These are phyloP conservation scores for Coboldia fuscipes DNA, from an alignment of 1,140 invertebrate species.

Conservation along the genomic window DNA sequence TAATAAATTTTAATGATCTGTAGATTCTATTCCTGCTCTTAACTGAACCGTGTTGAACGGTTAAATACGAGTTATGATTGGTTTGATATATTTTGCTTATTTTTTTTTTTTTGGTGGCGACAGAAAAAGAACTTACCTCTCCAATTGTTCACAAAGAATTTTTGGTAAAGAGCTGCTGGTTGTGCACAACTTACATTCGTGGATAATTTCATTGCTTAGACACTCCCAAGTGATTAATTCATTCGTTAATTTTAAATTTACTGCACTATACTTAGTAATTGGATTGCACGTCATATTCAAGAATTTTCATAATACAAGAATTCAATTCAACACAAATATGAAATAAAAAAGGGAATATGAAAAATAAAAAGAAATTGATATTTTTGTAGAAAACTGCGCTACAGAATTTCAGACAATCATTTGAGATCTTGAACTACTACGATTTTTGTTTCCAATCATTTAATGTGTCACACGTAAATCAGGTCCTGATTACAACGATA, in stretches of 20 bases:
- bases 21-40: not conserved
- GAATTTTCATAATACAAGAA: too few species aligned
- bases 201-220: constrained; percentile 14
- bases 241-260: not conserved
- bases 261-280: not conserved
- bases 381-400: too few species aligned
- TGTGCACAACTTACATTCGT: constrained; percentile 14
- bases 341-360: too few species aligned
- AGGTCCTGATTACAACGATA: too few species aligned
- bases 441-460: too few species aligned
- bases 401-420: too few species aligned
- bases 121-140: constrained; percentile 9
- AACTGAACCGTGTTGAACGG: not conserved
- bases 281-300: too few species aligned
- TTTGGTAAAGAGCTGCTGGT: constrained; percentile 15
- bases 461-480: too few species aligned
- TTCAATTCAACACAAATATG: too few species aligned
- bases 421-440: too few species aligned
- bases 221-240: constrained; percentile 11
- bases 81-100: not conserved
- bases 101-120: not conserved
- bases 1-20: not conserved
- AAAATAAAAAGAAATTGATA: too few species aligned
- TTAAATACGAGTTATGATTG: not conserved
- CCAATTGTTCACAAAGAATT: constrained; percentile 14